Evolutionary conservation across 1,140 invertebrate species (phyloP).

Genomic region (Tribolium castaneum): DNA sequence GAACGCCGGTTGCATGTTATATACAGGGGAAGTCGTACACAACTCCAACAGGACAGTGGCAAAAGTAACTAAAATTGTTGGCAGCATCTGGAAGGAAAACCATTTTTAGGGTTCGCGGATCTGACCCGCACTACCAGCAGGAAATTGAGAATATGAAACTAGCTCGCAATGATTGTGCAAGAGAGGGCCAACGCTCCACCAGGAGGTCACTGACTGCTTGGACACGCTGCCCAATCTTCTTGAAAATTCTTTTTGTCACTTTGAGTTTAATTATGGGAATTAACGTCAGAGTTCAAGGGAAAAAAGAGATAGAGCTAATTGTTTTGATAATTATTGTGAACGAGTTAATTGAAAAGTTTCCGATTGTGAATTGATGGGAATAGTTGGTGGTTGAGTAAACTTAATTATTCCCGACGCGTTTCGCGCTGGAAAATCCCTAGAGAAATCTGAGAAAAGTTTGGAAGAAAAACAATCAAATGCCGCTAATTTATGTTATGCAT

Average conservation of each 20-base stretch:
- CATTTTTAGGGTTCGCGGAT: neutral
- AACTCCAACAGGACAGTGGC: constrained; percentile 58
- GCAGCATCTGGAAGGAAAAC: constrained; percentile 61
- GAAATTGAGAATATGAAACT: constrained; percentile 8
- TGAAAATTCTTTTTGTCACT: constrained; percentile 1
- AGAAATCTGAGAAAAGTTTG: neutral
- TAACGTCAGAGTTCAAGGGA: neutral
- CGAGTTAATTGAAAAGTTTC: neutral
- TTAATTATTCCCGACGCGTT: neutral
- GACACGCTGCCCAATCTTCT: constrained; percentile 38
- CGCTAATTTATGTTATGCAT: constrained; percentile 13
- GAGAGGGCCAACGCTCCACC: constrained; percentile 39
- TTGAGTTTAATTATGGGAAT: constrained; percentile 10
- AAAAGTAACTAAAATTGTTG: constrained; percentile 58
- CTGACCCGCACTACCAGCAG: constrained; percentile 8
- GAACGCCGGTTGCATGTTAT: constrained; percentile 63
- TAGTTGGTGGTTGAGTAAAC: neutral
- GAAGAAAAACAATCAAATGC: neutral
- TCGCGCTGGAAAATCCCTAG: neutral
- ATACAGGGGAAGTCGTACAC: constrained; percentile 59
- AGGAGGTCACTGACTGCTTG: constrained; percentile 41
- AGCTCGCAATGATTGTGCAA: constrained; percentile 39
- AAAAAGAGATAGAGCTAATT: neutral
- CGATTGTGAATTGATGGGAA: neutral
- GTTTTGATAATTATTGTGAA: neutral